Evolutionary conservation across 2,888 invertebrate genomes (phyloP), one percentile per base, ranked within the genome.

Genomic region (Antheraea assamensis): DNA sequence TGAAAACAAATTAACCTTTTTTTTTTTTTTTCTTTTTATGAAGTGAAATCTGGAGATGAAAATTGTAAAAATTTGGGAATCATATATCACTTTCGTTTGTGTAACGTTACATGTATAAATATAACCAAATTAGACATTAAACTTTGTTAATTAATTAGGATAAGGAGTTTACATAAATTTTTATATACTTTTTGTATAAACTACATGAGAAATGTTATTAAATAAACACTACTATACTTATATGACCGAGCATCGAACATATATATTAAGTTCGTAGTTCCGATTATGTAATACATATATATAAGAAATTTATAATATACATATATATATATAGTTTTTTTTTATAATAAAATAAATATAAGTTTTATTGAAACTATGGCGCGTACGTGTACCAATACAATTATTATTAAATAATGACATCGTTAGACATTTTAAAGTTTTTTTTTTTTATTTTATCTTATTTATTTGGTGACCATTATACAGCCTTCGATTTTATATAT

Each of bases 391-490:
- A 24, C 42, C 42, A 42, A n/a, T 42, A n/a, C n/a, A 58, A 52
- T 1, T n/a, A 24, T 24, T 58, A 70, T 31, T 0, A 73, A 70
- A 31, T 70, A 72, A 71, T 61, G 66, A 71, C 47, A 74, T 73
- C 71, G 4, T 66, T 70, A 75, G 68, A 75, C 73, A 74, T 75
- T 72, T 58, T 31, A 70, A 61, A 71, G 71, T 71, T 24, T 75
- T 72, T 70, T 42, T 42, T 42, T 24, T 75, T 72, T 70, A 13
- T 42, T 42, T 73, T 70, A 75, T 75, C 35, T 55, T 75, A 71
- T 73, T 75, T 75, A 73, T 73, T 75, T 75, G 68, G 72, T 71
- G 72, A 73, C 72, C 64, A 73, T 75, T 75, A 73, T 75, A 75
- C 74, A 75, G 74, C 74, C 74, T 75, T 75, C 71, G 35, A 75